Base-by-base conservation (phyloP, 2,113 vertebrate species). In the Ammodytes dubius region DNA sequence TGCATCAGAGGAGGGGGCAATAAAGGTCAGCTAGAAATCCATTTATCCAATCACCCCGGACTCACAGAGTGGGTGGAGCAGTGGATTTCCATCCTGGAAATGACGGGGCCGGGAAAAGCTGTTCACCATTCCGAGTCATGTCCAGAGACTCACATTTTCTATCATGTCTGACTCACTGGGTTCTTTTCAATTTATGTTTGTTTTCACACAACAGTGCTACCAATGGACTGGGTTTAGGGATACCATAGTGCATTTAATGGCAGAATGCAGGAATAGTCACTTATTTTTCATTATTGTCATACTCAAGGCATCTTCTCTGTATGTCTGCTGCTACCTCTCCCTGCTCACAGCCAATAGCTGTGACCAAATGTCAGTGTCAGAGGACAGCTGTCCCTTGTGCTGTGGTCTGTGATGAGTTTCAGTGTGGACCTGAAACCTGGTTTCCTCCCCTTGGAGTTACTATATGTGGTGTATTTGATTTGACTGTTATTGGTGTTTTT, bases 21-120 rank as follows among this genome's bases (percentile, higher is more conserved):
- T 14, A 89, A 90, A 92, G 93, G 93, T 92, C 91, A 81, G 79
- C 46, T 6, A 59, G 47, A 84, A 92, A 92, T 93, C 92, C 89
- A 92, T 93, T 92, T 83, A 88, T 73, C 68, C 65, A 83, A 87
- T 88, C 87, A 91, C 70, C 84, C 77, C 73, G 45, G 77, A 85
- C 81, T 74, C 57, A 0, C 57, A 42, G 49, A 65, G 17, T 60
- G 57, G 77, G 77, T 50, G 17, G 59, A 68, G 64, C 27, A 27
- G 27, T 47, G 61, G 64, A 53, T 81, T 68, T 65, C 67, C 74
- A 78, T 75, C 42, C 77, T 71, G 77, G 69, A 90, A 85, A 85
- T 87, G 82, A 89, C 4, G 19, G 56, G 60, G 12, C 73, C 27
- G 79, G 69, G 64, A 83, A 57, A 8, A 63, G 59, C 60, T 46